These are phyloP conservation scores for Hyposoter dolosus DNA, from an alignment of 2,888 invertebrate species.

Conservation along the genomic window DNA sequence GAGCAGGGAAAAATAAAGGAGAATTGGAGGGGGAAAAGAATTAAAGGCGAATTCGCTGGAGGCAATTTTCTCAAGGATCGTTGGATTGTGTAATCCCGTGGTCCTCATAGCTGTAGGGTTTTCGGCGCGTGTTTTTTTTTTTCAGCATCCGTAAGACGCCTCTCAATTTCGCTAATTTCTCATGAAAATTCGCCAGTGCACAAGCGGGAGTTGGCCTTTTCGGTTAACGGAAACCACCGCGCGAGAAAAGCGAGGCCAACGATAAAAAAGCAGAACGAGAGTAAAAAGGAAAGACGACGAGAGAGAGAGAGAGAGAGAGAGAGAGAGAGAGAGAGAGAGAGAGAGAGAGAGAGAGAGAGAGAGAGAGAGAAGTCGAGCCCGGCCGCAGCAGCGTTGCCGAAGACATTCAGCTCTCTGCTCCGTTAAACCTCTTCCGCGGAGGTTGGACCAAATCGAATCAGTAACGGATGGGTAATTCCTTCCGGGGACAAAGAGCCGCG, in stretches of 20 bases:
- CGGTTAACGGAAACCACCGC: slow-evolving; percentile 30
- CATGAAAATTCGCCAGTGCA: slow-evolving; percentile 51
- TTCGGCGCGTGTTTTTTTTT: slow-evolving; percentile 3
- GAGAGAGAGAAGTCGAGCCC: slow-evolving; percentile 21
- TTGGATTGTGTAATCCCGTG: slow-evolving; percentile 4
- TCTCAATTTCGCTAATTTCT: slow-evolving; percentile 51
- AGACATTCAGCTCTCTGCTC: slow-evolving; percentile 76
- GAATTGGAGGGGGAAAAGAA: slow-evolving; percentile 17
- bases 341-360: slow-evolving; percentile 2
- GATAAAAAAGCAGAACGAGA: slow-evolving; percentile 7
- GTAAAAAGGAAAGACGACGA: slow-evolving; percentile 4
- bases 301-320: slow-evolving; percentile 2
- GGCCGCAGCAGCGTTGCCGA: slow-evolving; percentile 66
- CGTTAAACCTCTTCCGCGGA: slow-evolving; percentile 72
- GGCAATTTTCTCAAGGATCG: slow-evolving; percentile 29
- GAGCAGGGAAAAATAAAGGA: neutral
- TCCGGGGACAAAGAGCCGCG: slow-evolving; percentile 70
- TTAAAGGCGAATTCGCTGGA: neutral
- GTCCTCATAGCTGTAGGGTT: neutral
- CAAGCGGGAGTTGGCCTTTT: slow-evolving; percentile 25
- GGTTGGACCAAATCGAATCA: slow-evolving; percentile 76
- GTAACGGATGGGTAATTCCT: slow-evolving; percentile 76
- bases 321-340: slow-evolving; percentile 2
- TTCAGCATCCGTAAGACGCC: neutral
- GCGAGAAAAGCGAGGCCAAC: slow-evolving; percentile 34